Evolutionary conservation across 2,888 invertebrate genomes (phyloP).

Genomic region (Saturnia japonica): DNA sequence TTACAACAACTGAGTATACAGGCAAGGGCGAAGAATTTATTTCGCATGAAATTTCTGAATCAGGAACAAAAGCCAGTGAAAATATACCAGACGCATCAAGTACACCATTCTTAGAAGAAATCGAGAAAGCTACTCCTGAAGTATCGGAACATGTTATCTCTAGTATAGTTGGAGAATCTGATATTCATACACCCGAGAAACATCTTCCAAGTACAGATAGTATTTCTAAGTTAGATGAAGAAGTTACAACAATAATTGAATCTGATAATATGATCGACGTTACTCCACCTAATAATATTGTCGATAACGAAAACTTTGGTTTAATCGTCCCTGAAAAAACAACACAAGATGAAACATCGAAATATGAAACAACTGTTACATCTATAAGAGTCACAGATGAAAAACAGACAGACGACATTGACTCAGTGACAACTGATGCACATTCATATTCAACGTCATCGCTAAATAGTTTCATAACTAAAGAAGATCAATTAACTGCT

Average conservation of each 20-base stretch:
- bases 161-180: conserved; percentile 23
- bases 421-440: conserved; percentile 26
- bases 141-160: conserved; percentile 18
- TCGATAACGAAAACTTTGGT: conserved; percentile 38
- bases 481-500: conserved; percentile 34
- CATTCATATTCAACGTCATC: conserved; percentile 20
- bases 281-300: conserved; percentile 47
- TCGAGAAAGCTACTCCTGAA: conserved; percentile 36
- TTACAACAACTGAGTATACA: conserved; percentile 23
- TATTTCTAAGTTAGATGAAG: background rate
- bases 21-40: conserved; percentile 20
- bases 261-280: conserved; percentile 60
- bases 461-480: conserved; percentile 31
- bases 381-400: conserved; percentile 8
- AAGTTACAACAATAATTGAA: conserved; percentile 37
- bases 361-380: background rate
- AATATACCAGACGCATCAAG: conserved; percentile 34
- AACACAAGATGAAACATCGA: conserved; percentile 29
- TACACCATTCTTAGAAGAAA: conserved; percentile 33
- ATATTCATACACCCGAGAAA: conserved; percentile 18
- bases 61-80: conserved; percentile 23
- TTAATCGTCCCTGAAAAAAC: conserved; percentile 29
- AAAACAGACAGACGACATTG: background rate
- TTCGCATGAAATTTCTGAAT: conserved; percentile 15
- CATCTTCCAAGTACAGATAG: conserved; percentile 21